A percentile compares a stretch with the other conserved stretches of the same genome.
phyloP scores from a whole-genome alignment of 1,140 invertebrate genomes.

The Aphidius gifuensis region DNA sequence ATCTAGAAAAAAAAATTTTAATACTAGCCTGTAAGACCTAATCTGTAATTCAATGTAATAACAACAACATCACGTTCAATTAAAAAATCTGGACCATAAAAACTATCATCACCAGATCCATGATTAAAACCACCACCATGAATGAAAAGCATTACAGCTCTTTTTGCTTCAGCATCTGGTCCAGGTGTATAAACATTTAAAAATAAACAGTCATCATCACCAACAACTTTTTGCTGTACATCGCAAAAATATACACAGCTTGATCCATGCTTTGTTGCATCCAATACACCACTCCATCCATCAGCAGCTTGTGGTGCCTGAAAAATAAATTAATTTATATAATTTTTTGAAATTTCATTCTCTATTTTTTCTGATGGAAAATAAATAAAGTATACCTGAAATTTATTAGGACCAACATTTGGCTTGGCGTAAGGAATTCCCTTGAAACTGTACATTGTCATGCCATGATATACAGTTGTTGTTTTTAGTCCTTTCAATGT shows the following conservation, averaged over 20 bases:
- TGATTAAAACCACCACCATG: constrained; percentile 62
- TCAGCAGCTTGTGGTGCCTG: constrained; percentile 61
- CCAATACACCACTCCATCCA: constrained; percentile 61
- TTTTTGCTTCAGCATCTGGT: constrained; percentile 38
- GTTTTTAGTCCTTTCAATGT: constrained; percentile 41
- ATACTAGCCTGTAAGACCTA: constrained; percentile 61
- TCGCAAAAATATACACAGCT: constrained; percentile 52
- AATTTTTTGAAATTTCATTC: neutral
- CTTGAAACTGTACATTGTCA: constrained; percentile 56
- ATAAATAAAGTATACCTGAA: constrained; percentile 53
- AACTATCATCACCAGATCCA: constrained; percentile 56
- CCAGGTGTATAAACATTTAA: constrained; percentile 67
- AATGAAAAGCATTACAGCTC: constrained; percentile 64
- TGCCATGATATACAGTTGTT: constrained; percentile 32
- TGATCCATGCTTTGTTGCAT: constrained; percentile 60
- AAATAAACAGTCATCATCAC: constrained; percentile 70
- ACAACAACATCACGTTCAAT: constrained; percentile 64
- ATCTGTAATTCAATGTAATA: constrained; percentile 67
- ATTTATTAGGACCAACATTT: constrained; percentile 64
- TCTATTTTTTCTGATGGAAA: neutral
- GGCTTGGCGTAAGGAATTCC: constrained; percentile 66
- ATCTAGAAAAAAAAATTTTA: too few species aligned
- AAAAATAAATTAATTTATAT: constrained; percentile 26
- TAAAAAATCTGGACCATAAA: constrained; percentile 62
- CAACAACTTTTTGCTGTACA: constrained; percentile 40